Evolutionary conservation across 2,113 vertebrate species (phyloP).

Genomic region (Coryphaenoides rupestris): DNA sequence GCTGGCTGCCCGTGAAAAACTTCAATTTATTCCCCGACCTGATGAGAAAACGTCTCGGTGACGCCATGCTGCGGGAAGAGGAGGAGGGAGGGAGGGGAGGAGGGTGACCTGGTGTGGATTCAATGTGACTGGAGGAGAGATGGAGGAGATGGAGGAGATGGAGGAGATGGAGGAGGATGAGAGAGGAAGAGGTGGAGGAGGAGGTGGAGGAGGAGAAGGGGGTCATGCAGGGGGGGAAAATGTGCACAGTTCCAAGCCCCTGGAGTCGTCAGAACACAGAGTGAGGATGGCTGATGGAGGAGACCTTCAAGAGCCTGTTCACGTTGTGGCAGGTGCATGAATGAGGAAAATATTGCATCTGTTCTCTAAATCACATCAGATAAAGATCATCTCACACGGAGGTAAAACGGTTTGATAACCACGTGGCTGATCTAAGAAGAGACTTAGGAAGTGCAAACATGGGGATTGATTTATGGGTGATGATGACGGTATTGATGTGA

Average conservation of each 20-base stretch:
- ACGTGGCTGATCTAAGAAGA: too few relatives aligned
- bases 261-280: slow-evolving; percentile 25
- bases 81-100: slow-evolving; percentile 33
- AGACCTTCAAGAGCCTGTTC: too few relatives aligned
- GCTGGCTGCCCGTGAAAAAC: slow-evolving; percentile 75
- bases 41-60: slow-evolving; percentile 66
- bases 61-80: slow-evolving; percentile 36
- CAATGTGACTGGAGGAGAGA: slow-evolving; percentile 45
- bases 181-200: not conserved
- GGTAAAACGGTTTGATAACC: too few relatives aligned
- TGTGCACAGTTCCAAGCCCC: slow-evolving; percentile 4
- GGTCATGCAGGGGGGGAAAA: slow-evolving; percentile 27
- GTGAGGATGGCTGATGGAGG: not conserved
- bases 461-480: too few relatives aligned
- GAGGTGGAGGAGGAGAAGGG: not conserved
- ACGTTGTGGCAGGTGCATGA: too few relatives aligned
- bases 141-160: not conserved
- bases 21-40: slow-evolving; percentile 72
- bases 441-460: too few relatives aligned
- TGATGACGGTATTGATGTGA: too few relatives aligned
- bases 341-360: too few relatives aligned
- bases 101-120: slow-evolving; percentile 55
- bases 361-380: too few relatives aligned
- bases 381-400: too few relatives aligned
- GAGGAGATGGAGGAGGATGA: not conserved